Conservation (phyloP, 2,888 invertebrate species). For the Pheosia tremula region DNA sequence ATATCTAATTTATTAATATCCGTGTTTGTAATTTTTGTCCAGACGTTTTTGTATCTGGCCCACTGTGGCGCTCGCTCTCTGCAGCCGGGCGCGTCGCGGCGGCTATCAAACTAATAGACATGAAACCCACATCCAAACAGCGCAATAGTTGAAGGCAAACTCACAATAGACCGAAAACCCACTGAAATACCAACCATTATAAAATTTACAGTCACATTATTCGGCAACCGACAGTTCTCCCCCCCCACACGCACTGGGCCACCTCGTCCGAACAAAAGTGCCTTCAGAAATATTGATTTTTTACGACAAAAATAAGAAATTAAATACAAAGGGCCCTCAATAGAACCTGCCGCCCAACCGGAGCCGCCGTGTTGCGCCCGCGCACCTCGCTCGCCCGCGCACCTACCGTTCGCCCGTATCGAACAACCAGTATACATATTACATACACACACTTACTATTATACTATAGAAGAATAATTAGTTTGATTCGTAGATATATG, state of each 20-base stretch:
- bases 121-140: slow-evolving; percentile 87
- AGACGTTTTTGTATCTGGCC: slow-evolving; percentile 40
- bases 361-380: slow-evolving; percentile 76
- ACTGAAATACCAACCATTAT: slow-evolving; percentile 43
- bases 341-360: slow-evolving; percentile 91
- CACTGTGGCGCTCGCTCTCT: slow-evolving; percentile 54
- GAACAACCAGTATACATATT: slow-evolving; percentile 73
- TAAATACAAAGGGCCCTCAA: slow-evolving; percentile 93
- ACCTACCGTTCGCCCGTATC: slow-evolving; percentile 63
- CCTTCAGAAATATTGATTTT: slow-evolving; percentile 95
- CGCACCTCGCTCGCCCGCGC: slow-evolving; percentile 55
- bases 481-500: slow-evolving; percentile 83
- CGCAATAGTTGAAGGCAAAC: slow-evolving; percentile 93
- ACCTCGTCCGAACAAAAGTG: slow-evolving; percentile 97
- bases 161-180: slow-evolving; percentile 71
- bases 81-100: slow-evolving; percentile 70
- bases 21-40: slow-evolving; percentile 15
- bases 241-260: slow-evolving; percentile 90
- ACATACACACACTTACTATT: slow-evolving; percentile 72
- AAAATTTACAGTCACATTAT: slow-evolving; percentile 51
- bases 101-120: slow-evolving; percentile 91
- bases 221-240: slow-evolving; percentile 72
- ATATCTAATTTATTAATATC: background rate
- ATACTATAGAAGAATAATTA: slow-evolving; percentile 84
- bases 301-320: slow-evolving; percentile 87